Conservation (phyloP, 2,888 invertebrate species). For the Microctonus brassicae region DNA sequence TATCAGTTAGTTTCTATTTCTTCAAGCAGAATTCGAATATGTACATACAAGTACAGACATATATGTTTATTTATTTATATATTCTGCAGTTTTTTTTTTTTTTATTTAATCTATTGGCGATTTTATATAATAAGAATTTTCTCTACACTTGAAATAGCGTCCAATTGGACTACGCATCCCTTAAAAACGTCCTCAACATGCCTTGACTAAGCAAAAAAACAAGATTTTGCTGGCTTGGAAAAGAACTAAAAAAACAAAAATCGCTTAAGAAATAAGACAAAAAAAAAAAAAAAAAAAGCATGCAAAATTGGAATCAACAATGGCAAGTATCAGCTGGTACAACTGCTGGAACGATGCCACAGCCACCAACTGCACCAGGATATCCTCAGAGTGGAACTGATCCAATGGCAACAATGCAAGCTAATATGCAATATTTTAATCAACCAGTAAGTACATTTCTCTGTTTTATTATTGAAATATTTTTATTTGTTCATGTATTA, state of each 20-base stretch:
- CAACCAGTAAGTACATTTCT: slow-evolving; percentile 65
- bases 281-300: slow-evolving; percentile 42
- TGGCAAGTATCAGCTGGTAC: slow-evolving; percentile 65
- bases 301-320: slow-evolving; percentile 68
- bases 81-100: neutral
- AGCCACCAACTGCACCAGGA: slow-evolving; percentile 67
- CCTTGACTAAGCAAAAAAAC: slow-evolving; percentile 51
- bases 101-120: slow-evolving; percentile 14
- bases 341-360: slow-evolving; percentile 50
- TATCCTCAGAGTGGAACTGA: slow-evolving; percentile 63
- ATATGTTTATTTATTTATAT: neutral
- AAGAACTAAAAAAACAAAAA: slow-evolving; percentile 42
- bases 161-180: slow-evolving; percentile 61
- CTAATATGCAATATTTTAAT: slow-evolving; percentile 68
- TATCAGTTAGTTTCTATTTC: neutral
- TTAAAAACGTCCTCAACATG: slow-evolving; percentile 62
- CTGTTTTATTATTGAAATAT: neutral
- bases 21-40: neutral
- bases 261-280: slow-evolving; percentile 20
- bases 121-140: slow-evolving; percentile 56
- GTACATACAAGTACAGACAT: neutral
- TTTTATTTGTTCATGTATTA: neutral
- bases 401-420: slow-evolving; percentile 67
- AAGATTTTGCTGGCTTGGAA: slow-evolving; percentile 49
- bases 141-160: slow-evolving; percentile 61